These are phyloP conservation scores for Smithornis capensis DNA, from an alignment of 2,113 vertebrate genomes.

Conservation along the genomic window DNA sequence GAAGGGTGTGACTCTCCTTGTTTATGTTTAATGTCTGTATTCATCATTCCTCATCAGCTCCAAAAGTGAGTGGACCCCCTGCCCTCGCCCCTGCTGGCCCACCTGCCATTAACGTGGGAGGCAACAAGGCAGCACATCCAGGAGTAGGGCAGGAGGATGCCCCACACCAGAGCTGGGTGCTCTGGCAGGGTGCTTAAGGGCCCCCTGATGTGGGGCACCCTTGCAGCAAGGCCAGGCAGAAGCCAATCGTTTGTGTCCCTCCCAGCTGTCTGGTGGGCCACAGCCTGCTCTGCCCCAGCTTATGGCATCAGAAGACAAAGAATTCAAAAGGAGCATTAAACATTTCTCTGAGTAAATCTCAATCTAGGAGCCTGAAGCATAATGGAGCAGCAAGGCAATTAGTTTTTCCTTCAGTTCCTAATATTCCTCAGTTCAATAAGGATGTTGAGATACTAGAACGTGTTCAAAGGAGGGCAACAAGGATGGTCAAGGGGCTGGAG, in stretches of 20 bases:
- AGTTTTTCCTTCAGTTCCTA: not conserved
- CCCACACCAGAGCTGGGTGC: rapidly evolving
- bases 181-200: not conserved
- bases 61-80: not conserved
- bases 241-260: not conserved
- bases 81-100: not conserved
- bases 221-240: not conserved
- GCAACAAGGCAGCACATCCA: not conserved
- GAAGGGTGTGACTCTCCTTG: not conserved
- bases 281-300: not conserved
- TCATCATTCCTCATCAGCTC: not conserved
- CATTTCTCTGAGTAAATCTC: not conserved
- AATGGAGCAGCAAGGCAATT: not conserved
- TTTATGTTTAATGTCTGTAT: not conserved
- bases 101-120: rapidly evolving
- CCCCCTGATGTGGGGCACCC: rapidly evolving
- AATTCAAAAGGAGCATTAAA: not conserved
- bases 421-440: too few relatives aligned
- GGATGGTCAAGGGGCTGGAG: too few relatives aligned
- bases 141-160: not conserved
- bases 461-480: too few relatives aligned
- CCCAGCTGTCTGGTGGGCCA: rapidly evolving
- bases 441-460: too few relatives aligned
- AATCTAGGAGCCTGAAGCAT: not conserved
- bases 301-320: not conserved